Base-by-base conservation (phyloP, 1,140 invertebrate species). In the Lordiphosa clarofinis region DNA sequence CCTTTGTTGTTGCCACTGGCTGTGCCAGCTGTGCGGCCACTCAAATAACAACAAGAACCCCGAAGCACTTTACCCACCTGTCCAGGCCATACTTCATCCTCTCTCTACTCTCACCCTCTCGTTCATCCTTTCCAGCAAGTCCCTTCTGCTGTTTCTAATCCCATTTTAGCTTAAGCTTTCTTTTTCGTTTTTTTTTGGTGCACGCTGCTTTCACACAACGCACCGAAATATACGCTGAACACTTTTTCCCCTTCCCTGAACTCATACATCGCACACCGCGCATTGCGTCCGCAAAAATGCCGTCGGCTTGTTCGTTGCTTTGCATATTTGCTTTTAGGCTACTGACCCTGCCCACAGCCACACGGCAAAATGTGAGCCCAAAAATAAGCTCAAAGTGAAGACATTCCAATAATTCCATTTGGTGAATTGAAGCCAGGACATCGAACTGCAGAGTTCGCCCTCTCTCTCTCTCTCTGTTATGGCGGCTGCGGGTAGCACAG, bases 121-220 rank as follows among this genome's bases (percentile, higher is more conserved):
- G 19, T 19, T 3, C 3, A 19, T 19, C 19, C 19, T 19, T 24
- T 47, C 35, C 39, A 4, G 36, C 50, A 44, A 69, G 55, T 54
- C 46, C 50, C 65, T 19, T 52, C 54, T 55, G 70, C 68, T 81
- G 76, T 54, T 82, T 68, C 62, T 84, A 84, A 84, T 82, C 73
- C 78, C 78, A 82, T 84, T 82, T 76, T 76, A 59, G 76, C 76
- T 84, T 61, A 84, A 82, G 76, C 68, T 68, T 81, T 19, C 3
- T 19, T 81, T 78, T 82, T 68, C 66, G 8, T 31, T 31, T 31
- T 7, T 28, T 28, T 28, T 28, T 5, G 21, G 21, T 28, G 6
- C 6, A 62, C 61, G 58, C 73, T 74, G 66, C 73, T 63, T 74
- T 74, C 72, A 56, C 69, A 54, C 52, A 66, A 60, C 66, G 39